These are phyloP conservation scores for Melinaea menophilus DNA, from an alignment of 2,888 invertebrate species.

Conservation along the genomic window DNA sequence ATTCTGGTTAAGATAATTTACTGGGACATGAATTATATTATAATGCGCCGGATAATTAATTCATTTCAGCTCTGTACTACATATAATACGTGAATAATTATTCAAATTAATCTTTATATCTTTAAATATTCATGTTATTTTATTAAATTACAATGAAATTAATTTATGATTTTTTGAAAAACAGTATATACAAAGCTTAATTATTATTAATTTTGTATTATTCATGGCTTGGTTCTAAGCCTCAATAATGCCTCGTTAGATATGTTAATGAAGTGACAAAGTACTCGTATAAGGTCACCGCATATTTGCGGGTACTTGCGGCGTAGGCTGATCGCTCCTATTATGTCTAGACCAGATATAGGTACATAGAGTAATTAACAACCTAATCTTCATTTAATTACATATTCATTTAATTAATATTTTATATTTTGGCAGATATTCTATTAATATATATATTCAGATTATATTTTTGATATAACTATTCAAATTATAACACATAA, in stretches of 20 bases:
- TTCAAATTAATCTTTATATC: no score
- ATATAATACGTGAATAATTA: no score
- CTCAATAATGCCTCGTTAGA: not conserved
- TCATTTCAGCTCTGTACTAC: not conserved
- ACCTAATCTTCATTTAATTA: not conserved
- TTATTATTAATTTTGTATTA: not conserved
- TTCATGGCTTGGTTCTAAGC: not conserved
- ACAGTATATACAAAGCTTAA: not conserved
- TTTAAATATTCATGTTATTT: no score
- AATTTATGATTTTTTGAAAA: not conserved
- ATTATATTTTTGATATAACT: no score
- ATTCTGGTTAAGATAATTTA: slow-evolving; percentile 31
- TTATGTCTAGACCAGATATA: slow-evolving; percentile 2
- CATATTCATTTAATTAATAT: not conserved
- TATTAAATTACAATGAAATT: no score
- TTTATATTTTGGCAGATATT: not conserved
- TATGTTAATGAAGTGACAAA: slow-evolving; percentile 3
- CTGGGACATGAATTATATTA: slow-evolving; percentile 11
- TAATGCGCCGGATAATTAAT: slow-evolving; percentile 2
- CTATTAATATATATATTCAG: no score
- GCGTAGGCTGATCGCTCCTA: not conserved
- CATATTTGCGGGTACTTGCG: slow-evolving; percentile 3
- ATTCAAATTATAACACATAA: no score
- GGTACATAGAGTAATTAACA: not conserved
- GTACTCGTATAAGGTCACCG: not conserved